Evolutionary conservation across 2,888 invertebrate genomes (phyloP).

Genomic region (Deladenus siricidicola): DNA sequence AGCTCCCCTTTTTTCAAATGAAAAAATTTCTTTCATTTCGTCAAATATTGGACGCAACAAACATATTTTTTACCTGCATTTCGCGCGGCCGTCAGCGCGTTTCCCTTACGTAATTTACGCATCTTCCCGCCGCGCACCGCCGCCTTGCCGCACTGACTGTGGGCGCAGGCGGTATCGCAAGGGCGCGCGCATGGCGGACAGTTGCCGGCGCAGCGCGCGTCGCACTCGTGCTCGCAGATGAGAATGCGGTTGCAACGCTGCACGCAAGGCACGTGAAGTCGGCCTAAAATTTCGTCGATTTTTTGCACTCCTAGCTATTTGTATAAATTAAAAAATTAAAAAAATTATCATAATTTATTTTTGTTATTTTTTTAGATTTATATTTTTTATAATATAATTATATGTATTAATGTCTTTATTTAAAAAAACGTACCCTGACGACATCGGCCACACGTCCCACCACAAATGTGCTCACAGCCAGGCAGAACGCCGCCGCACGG

Average conservation of each 20-base stretch:
- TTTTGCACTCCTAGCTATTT: too few relatives aligned
- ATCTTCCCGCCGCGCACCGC: too few relatives aligned
- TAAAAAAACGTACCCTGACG: constrained; percentile 40
- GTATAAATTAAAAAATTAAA: too few relatives aligned
- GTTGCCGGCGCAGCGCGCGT: constrained; percentile 38
- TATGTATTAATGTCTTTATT: neutral
- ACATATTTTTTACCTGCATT: too few relatives aligned
- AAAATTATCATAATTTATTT: too few relatives aligned
- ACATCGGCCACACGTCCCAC: constrained; percentile 54
- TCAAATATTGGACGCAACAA: too few relatives aligned
- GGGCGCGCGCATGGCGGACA: constrained; percentile 55
- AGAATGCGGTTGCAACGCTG: constrained; percentile 60
- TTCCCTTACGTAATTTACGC: constrained; percentile 3
- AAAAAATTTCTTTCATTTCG: neutral
- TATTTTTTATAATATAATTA: too few relatives aligned
- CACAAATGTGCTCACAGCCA: constrained; percentile 50
- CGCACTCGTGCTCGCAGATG: constrained; percentile 62
- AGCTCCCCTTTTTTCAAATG: too few relatives aligned
- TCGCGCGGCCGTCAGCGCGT: too few relatives aligned
- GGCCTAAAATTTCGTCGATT: constrained; percentile 54
- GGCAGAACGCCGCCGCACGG: constrained; percentile 35
- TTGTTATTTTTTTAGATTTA: too few relatives aligned
- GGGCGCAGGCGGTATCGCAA: constrained; percentile 58
- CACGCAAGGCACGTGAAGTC: constrained; percentile 61
- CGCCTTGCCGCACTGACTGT: constrained; percentile 57